Conservation (phyloP, 2,888 invertebrate species). For the Quadroppia sp. region DNA sequence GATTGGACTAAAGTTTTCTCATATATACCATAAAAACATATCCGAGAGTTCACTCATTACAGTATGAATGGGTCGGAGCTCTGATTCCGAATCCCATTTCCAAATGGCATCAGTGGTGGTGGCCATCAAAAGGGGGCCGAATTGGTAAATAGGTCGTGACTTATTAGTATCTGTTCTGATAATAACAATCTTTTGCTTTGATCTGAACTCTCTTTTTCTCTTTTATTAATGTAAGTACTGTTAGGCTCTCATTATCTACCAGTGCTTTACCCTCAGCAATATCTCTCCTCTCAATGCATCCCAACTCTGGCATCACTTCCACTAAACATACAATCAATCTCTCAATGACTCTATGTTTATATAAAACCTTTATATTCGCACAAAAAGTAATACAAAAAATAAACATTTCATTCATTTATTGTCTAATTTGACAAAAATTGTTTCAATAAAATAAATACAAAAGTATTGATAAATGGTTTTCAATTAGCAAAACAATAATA, state of each 20-base stretch:
- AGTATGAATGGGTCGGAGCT: background rate
- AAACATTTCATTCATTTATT: background rate
- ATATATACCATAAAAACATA: background rate
- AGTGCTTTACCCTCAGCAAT: background rate
- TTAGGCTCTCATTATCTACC: background rate
- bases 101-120: constrained; percentile 8
- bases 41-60: background rate
- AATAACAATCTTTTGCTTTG: background rate
- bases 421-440: background rate
- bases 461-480: background rate
- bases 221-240: constrained; percentile 15
- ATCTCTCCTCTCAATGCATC: background rate
- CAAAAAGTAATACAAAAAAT: background rate
- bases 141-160: constrained; percentile 14
- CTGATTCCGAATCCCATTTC: constrained; percentile 1
- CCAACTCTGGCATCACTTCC: background rate
- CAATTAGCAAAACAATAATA: constrained; percentile 4
- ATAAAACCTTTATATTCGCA: background rate
- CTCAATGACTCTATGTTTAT: background rate
- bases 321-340: background rate
- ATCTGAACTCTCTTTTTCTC: background rate
- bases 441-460: background rate
- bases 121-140: background rate
- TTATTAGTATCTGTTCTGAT: constrained; percentile 8
- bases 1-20: background rate